Evolutionary conservation across 2,888 invertebrate species (phyloP), one percentile per base, ranked within the genome.

Genomic region (Caenorhabditis sinica): DNA sequence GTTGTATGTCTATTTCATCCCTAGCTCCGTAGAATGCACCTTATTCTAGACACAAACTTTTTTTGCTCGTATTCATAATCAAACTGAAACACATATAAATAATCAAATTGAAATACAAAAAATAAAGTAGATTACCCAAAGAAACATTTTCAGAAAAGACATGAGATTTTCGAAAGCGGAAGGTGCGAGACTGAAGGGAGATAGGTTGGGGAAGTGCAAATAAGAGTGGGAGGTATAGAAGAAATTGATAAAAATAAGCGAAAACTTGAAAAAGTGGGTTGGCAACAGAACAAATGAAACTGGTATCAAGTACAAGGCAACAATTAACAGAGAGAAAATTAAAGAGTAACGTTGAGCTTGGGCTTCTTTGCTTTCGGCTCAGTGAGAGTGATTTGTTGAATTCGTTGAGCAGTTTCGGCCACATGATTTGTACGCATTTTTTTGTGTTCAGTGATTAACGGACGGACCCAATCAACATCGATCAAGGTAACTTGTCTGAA

Each of bases 401-500:
- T 36, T 1, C 79, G 79, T 63, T 65, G 40, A 20, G 71, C 56
- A 40, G 58, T 68, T 40, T 82, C 82, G 8, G 65, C 72, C 40
- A 82, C 8, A 36, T 82, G 72, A 33, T 77, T 73, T 71, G 30
- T 53, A 30, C 74, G 71, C 66, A 72, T 69, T 51, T 85, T 86
- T 28, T 85, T 84, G 77, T 87, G 82, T n/a, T 68, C 66, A 6
- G 76, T 71, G 43, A 86, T 76, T 13, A 84, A 71, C 9, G 86
- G 76, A 28, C 81, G 81, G 23, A 87, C 85, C 89, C 89, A 90
- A 28, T 89, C 87, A 28, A 61, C 76, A 58, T 90, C 90, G 71
- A 90, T 87, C 2, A 90, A 56, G 0, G 89, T 86, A 11, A 90
- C 87, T 75, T 89, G 86, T 65, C 89, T 89, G 85, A 51, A 87